Percentiles rank a stretch among this genome's conserved stretches.
Conservation (phyloP, 2,797 vertebrate species). For the Agapornis canus region DNA sequence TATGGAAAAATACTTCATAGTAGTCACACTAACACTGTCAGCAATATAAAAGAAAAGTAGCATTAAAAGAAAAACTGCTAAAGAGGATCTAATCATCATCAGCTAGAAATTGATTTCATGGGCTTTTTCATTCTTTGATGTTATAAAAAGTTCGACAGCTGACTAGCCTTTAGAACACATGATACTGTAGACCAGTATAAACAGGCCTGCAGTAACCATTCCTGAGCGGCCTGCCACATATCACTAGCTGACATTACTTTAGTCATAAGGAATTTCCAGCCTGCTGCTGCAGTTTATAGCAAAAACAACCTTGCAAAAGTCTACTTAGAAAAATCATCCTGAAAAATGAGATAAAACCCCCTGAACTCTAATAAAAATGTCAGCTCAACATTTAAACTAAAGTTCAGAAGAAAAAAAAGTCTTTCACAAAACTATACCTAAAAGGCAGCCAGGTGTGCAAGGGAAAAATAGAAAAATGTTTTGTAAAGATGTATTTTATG, state of each 20-base stretch:
- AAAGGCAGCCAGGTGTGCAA: neutral
- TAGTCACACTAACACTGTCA: neutral
- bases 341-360: neutral
- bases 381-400: neutral
- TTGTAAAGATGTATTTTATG: neutral
- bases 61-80: neutral
- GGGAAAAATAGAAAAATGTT: neutral
- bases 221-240: neutral
- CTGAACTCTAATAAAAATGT: neutral
- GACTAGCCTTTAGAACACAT: neutral
- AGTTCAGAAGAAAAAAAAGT: neutral
- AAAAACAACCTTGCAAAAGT: neutral
- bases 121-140: neutral
- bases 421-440: neutral
- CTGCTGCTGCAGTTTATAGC: neutral
- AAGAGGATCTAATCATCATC: neutral
- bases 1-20: neutral
- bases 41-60: neutral
- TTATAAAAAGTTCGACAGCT: neutral
- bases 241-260: slow-evolving; percentile 5
- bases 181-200: neutral
- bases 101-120: neutral
- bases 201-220: neutral
- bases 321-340: neutral
- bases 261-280: neutral